Base-by-base conservation (phyloP, 2,113 vertebrate species). In the Bujurquina vittata region DNA sequence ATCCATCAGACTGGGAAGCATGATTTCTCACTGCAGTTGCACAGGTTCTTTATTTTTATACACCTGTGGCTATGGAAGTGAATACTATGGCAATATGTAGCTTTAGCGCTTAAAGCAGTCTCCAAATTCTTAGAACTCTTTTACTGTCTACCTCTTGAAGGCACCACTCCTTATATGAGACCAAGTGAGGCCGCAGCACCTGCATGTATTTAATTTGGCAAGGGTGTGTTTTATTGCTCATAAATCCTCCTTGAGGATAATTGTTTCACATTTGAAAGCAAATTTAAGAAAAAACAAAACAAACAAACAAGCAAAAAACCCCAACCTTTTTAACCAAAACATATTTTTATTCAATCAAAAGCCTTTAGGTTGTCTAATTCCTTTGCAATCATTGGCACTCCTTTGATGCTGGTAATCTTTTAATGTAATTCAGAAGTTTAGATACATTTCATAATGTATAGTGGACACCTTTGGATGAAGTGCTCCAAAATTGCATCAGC, bases 361-460 rank as follows among this genome's bases (percentile, higher is more conserved):
- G 10, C 65, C 4, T 59, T 7, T 40, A 40, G 55, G 35, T 29
- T 75, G 55, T 40, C 55, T 43, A 35, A n/a, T 60, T 17, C 23
- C 17, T 72, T 72, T 18, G 3, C 46, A 52, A 35, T 43, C 26
- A 59, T 40, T 22, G 75, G 23, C 4, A 20, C 57, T 33, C 14
- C 58, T 61, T 52, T 73, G 63, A 69, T 80, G 65, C 40, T 35
- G 20, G 12, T 73, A 46, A 73, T 61, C 56, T 35, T 60, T 80
- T 61, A 15, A 31, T 59, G 40, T 31, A 77, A 80, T 26, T 26
- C 8, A 29, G 22, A 33, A 62, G 8, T 20, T 73, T 40, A 46
- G 57, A 58, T 58, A 46, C 22, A 75, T 54, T 76, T 80, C 43
- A 63, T 31, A 11, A 46, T 33, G 35, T 26, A 31, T 14, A 37